Evolutionary conservation across 1,140 invertebrate species (phyloP).

Genomic region (Dufourea novaeangliae): DNA sequence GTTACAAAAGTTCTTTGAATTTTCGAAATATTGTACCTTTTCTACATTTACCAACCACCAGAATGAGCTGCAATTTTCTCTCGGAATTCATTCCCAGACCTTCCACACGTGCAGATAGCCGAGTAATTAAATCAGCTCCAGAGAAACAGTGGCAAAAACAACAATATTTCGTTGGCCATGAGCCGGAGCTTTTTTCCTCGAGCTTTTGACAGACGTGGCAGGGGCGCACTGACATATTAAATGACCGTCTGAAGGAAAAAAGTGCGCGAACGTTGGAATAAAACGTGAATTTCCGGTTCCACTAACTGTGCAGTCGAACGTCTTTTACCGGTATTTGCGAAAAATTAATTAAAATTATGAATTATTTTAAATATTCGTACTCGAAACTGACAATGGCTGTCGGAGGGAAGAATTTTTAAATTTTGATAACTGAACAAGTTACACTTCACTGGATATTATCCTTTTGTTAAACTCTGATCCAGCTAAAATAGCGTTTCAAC

Average conservation of each 20-base stretch:
- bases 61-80: background rate
- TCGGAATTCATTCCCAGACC: background rate
- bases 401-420: too few relatives aligned
- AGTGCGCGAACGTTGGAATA: too few relatives aligned
- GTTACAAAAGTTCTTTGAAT: too few relatives aligned
- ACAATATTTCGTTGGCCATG: constrained; percentile 3
- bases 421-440: too few relatives aligned
- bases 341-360: background rate
- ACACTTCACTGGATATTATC: too few relatives aligned
- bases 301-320: background rate
- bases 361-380: too few relatives aligned
- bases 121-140: background rate
- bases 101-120: background rate
- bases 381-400: too few relatives aligned
- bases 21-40: too few relatives aligned
- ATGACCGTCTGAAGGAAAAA: background rate
- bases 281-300: background rate
- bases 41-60: background rate
- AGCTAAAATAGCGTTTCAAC: too few relatives aligned
- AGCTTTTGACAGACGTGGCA: constrained; percentile 14
- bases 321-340: background rate
- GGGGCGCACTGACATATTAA: background rate
- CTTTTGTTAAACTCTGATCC: too few relatives aligned
- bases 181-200: background rate
- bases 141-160: background rate